Percentiles rank a stretch among this genome's conserved stretches.
These are phyloP conservation scores for Nezara viridula DNA, from an alignment of 2,888 invertebrate genomes.

Conservation along the genomic window DNA sequence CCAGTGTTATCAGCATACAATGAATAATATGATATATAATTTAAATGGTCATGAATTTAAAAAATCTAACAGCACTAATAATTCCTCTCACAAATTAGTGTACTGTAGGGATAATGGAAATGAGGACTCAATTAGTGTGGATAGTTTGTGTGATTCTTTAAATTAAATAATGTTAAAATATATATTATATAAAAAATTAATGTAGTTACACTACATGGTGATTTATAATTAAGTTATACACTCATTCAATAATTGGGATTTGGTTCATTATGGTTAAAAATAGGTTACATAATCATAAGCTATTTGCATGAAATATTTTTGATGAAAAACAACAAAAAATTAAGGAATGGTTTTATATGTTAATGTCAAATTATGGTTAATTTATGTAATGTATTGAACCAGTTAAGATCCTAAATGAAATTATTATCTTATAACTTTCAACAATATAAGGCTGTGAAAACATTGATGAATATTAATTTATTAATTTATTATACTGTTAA, in stretches of 20 bases:
- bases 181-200: not conserved
- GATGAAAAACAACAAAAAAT: not conserved
- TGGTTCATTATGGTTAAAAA: not conserved
- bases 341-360: not conserved
- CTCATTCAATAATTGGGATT: not conserved
- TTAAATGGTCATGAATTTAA: not conserved
- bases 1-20: not conserved
- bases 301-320: not conserved
- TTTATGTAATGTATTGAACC: not conserved
- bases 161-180: not conserved
- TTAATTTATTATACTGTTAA: not conserved
- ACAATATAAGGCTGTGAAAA: conserved; percentile 26
- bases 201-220: not conserved
- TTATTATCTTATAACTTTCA: not conserved
- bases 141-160: conserved; percentile 17
- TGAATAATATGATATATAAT: not conserved
- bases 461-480: not conserved
- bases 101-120: not conserved
- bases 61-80: not conserved
- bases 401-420: not conserved
- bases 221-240: not conserved
- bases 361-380: not conserved
- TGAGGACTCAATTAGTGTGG: not conserved
- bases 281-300: not conserved
- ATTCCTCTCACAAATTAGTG: not conserved